Base-by-base conservation (phyloP, 2,797 vertebrate species). In the Coccyzus lansbergi region DNA sequence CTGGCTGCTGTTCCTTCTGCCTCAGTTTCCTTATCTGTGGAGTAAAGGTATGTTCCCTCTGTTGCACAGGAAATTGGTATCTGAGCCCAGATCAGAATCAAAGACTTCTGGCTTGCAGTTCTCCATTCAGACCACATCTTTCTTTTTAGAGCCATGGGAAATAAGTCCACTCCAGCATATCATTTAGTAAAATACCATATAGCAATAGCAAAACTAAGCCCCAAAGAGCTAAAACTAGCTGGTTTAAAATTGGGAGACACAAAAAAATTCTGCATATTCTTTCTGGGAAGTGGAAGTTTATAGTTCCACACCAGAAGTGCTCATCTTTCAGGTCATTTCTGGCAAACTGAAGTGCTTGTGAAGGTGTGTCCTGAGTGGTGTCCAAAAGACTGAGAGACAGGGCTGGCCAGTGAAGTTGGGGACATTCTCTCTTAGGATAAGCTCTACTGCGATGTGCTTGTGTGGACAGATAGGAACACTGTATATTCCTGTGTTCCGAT, bases 141-240 rank as follows among this genome's bases (percentile, higher is more conserved):
- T 76, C 87, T 90, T 94, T 94, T 95, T 94, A 92, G 92, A 95
- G 80, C 71, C 82, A 3, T 83, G 87, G 74, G 89, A 31, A 91
- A 92, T 80, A 80, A 38, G 70, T 79, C 38, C 4, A 5, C 25
- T 67, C 40, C 42, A 92, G 74, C 52, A 33, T 91, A 42, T 88
- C 59, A 92, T 93, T 92, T 95, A 85, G 81, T 64, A 80, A 94
- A 93, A 80, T 94, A 71, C 58, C 46, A 53, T 60, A 24, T 42
- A 58, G 67, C 33, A 92, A 88, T 77, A 90, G 78, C 34, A 92
- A 67, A 86, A 59, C 64, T 84, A 90, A 92, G 58, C 55, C 52
- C 44, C 6, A 25, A 55, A 56, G 64, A 72, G 63, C 93, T 95
- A 92, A 95, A 95, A 91, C 52, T 62, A 53, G 12, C 46, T 52